Evolutionary conservation across 2,888 invertebrate species (phyloP), one percentile per base, ranked within the genome.

Genomic region (Hydriomena furcata): DNA sequence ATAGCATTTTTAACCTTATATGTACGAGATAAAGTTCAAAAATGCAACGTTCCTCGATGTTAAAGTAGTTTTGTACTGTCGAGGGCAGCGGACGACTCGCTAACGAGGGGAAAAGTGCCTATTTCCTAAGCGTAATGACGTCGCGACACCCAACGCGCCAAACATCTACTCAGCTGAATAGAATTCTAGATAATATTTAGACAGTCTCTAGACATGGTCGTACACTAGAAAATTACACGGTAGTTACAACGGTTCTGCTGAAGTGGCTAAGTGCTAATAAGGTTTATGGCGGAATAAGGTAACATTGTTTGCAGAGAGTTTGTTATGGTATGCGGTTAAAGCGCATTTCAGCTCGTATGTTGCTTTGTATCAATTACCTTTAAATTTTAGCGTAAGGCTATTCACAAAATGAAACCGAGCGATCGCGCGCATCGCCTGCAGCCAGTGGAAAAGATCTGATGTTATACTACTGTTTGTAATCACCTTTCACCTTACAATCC

Each of bases 81-180:
- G 66, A 71, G 79, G 76, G 71, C 76, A 74, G 79, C 71, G 73
- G 79, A 73, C 79, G 81, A 72, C 79, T 76, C 75, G 71, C 85
- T 89, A 90, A 90, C 88, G 88, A 89, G 85, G 86, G 82, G 82
- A 87, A 88, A 87, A 90, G 86, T 89, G 89, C 84, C 88, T 87
- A 90, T 90, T 89, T 89, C 89, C 89, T 82, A 75, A 80, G 63
- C 76, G 83, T 88, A 89, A 90, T 89, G 89, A 87, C 86, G 74
- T 70, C 78, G 79, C 76, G 79, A 76, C 82, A 79, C 71, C 80
- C 76, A 75, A 72, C 76, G 56, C 63, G 64, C 62, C 60, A 63
- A 72, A 69, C 66, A 68, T 58, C 56, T 49, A 58, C 42, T 30
- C 44, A 63, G 48, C 52, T 64, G 65, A 63, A 68, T 65, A 65